Conservation (phyloP, 2,888 invertebrate genomes). For the Lordiphosa andalusiaca region DNA sequence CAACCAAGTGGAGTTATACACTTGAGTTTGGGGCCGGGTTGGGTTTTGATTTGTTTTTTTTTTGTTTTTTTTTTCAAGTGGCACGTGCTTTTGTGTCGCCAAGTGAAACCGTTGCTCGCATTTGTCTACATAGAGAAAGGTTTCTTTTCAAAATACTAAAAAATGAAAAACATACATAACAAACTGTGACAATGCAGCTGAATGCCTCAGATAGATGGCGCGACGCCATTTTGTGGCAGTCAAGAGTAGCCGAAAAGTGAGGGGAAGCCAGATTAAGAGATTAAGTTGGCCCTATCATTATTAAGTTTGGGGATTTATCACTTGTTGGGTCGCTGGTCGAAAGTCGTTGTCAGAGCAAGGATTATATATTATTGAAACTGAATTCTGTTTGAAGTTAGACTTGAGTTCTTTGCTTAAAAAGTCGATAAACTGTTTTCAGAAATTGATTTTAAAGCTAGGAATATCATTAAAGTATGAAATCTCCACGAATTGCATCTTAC, state of each 20-base stretch:
- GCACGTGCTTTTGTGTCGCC: constrained; percentile 64
- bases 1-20: constrained; percentile 35
- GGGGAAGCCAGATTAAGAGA: constrained; percentile 2
- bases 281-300: background rate
- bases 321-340: too few species aligned
- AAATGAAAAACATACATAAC: constrained; percentile 37
- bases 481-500: too few species aligned
- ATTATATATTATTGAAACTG: too few species aligned
- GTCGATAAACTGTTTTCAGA: too few species aligned
- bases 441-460: too few species aligned
- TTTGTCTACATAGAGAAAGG: constrained; percentile 66
- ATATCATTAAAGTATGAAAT: too few species aligned
- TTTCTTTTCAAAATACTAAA: constrained; percentile 42
- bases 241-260: constrained; percentile 17
- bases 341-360: too few species aligned
- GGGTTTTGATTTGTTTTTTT: constrained; percentile 24
- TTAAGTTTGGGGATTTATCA: too few species aligned
- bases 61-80: constrained; percentile 51
- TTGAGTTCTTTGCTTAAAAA: too few species aligned
- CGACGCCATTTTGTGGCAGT: constrained; percentile 17
- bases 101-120: constrained; percentile 63
- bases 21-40: constrained; percentile 17
- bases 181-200: constrained; percentile 45
- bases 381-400: too few species aligned
- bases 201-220: constrained; percentile 58